phyloP scores from a whole-genome alignment of 1,140 invertebrate species.

The Palaemon carinicauda region DNA sequence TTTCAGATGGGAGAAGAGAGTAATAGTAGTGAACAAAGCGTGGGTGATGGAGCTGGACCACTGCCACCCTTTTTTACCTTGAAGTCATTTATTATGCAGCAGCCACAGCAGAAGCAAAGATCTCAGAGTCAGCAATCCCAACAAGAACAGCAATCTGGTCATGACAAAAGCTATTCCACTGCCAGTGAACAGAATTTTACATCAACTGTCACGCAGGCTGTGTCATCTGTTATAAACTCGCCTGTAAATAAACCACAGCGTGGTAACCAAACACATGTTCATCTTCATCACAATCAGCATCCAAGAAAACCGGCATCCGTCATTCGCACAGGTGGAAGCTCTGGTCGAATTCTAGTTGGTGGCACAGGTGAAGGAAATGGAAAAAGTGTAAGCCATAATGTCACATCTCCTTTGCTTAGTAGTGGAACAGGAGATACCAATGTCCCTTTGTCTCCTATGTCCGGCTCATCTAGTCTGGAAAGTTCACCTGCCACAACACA shows the following conservation, averaged over 20 bases:
- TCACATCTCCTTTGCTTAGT: conserved; percentile 17
- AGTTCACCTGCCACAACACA: conserved; percentile 31
- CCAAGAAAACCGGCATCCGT: conserved; percentile 37
- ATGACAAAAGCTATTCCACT: conserved; percentile 27
- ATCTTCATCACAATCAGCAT: conserved; percentile 26
- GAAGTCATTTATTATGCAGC: conserved; percentile 57
- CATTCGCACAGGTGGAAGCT: conserved; percentile 22
- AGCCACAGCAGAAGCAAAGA: conserved; percentile 17
- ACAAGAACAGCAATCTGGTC: conserved; percentile 15
- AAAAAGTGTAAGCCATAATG: not conserved
- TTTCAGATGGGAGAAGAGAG: conserved; percentile 54
- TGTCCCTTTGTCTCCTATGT: conserved; percentile 29
- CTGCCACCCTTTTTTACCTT: conserved; percentile 59
- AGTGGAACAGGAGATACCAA: conserved; percentile 25
- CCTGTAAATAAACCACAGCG: conserved; percentile 9
- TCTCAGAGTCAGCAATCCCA: conserved; percentile 15
- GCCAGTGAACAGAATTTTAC: not conserved
- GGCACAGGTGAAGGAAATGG: conserved; percentile 20
- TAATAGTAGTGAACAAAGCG: conserved; percentile 56
- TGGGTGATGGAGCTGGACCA: conserved; percentile 35
- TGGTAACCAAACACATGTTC: conserved; percentile 28
- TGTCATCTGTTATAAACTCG: not conserved
- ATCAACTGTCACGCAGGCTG: not conserved
- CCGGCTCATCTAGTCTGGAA: conserved; percentile 49
- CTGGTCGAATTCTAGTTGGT: conserved; percentile 21